A percentile compares a stretch with the other conserved stretches of the same genome.
phyloP scores from a whole-genome alignment of 2,113 vertebrate species.

The Misgurnus anguillicaudatus region DNA sequence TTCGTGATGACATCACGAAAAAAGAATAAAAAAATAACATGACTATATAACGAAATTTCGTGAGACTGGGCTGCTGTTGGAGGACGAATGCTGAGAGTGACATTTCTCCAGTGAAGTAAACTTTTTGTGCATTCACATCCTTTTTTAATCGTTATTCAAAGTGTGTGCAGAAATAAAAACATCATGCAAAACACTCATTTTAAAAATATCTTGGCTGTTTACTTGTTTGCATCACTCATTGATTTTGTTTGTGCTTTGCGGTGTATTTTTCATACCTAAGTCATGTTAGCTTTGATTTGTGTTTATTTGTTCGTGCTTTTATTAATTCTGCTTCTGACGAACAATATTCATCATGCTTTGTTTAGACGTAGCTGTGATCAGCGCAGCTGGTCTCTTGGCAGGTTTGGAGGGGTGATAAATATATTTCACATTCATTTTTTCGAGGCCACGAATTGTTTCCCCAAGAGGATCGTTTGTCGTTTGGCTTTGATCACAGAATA shows the following conservation, averaged over 20 bases:
- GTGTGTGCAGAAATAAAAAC: no score
- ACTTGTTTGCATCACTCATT: conserved; percentile 7
- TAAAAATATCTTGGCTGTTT: not conserved
- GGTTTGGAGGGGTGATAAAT: conserved; percentile 43
- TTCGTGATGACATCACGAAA: no score
- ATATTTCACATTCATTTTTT: conserved; percentile 53
- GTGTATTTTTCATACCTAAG: conserved; percentile 39
- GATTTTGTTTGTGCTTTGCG: conserved; percentile 25
- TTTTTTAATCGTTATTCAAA: not conserved
- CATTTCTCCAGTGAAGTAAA: not conserved
- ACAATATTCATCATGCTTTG: conserved; percentile 51
- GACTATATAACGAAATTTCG: no score
- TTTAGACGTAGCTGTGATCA: conserved; percentile 52
- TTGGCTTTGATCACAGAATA: conserved; percentile 60
- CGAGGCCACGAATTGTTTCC: conserved; percentile 53
- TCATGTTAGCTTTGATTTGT: conserved; percentile 52
- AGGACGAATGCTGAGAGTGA: conserved; percentile 5
- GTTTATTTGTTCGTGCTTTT: conserved; percentile 48
- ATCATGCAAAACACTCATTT: no score
- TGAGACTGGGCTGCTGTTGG: no score
- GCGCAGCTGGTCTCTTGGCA: conserved; percentile 47
- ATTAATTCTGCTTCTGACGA: conserved; percentile 37
- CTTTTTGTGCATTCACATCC: not conserved
- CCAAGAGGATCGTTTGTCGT: conserved; percentile 39
- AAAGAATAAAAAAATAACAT: no score